phyloP scores from a whole-genome alignment of 2,113 vertebrate genomes.

The Hoplias malabaricus region DNA sequence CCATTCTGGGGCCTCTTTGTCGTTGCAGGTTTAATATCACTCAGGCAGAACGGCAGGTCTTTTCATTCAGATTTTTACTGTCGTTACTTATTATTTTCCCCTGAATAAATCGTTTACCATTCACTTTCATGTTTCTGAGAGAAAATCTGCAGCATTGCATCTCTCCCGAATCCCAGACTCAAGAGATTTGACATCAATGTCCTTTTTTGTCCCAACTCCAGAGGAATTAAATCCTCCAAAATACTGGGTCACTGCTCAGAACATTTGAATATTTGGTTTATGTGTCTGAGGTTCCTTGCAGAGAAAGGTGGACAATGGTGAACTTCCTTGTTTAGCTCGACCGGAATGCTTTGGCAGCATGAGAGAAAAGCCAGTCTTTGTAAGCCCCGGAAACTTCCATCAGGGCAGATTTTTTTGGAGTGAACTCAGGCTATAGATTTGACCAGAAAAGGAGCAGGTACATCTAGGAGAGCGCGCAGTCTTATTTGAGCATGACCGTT shows the following conservation, averaged over 20 bases:
- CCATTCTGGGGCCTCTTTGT: constrained; percentile 11
- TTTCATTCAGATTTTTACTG: neutral
- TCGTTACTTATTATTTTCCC: neutral
- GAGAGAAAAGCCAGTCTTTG: constrained; percentile 46
- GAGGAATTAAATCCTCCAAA: neutral
- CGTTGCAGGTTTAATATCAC: neutral
- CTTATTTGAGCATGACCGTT: neutral
- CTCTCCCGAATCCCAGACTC: neutral
- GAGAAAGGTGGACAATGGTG: constrained; percentile 69
- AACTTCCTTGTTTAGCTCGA: constrained; percentile 65
- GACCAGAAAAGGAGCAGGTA: constrained; percentile 18
- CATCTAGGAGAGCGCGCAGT: neutral
- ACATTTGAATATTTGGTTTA: constrained; percentile 59
- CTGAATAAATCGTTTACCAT: neutral
- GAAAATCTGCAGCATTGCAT: neutral
- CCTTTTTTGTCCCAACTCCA: neutral
- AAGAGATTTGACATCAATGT: neutral
- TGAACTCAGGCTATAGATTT: constrained; percentile 2
- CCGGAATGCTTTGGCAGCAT: constrained; percentile 62
- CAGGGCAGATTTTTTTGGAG: constrained; percentile 12
- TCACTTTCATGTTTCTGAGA: neutral
- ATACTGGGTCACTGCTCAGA: constrained; percentile 47
- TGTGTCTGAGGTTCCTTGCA: constrained; percentile 64
- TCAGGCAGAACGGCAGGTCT: neutral
- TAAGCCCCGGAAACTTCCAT: constrained; percentile 55